Conservation (phyloP, 1,140 invertebrate genomes). For the Drosophila repleta region DNA sequence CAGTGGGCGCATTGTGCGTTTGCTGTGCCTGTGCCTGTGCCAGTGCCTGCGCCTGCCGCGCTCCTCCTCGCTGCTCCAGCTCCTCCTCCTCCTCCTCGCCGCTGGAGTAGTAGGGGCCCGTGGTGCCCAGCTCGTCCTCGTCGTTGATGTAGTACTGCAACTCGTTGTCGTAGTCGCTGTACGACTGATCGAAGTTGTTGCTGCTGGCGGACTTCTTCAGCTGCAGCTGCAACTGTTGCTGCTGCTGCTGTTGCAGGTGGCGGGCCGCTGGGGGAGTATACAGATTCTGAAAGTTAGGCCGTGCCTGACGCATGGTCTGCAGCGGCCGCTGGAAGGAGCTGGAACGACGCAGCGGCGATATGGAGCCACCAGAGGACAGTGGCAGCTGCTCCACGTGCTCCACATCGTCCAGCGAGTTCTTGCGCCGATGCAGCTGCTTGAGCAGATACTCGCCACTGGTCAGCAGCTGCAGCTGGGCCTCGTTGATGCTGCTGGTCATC, state of each 20-base stretch:
- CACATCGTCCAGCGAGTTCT: slow-evolving; percentile 85
- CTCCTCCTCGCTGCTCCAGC: slow-evolving; percentile 15
- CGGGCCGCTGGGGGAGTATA: slow-evolving; percentile 79
- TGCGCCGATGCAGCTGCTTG: slow-evolving; percentile 83
- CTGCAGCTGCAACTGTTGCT: slow-evolving; percentile 28
- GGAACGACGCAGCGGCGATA: slow-evolving; percentile 78
- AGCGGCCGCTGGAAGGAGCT: slow-evolving; percentile 73
- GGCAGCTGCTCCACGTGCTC: slow-evolving; percentile 37
- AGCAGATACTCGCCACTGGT: slow-evolving; percentile 78
- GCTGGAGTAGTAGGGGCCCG: slow-evolving; percentile 75
- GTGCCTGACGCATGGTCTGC: slow-evolving; percentile 60
- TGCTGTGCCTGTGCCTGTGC: slow-evolving; percentile 10
- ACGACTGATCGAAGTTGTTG: slow-evolving; percentile 79
- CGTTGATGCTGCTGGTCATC: slow-evolving; percentile 83
- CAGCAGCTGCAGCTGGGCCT: slow-evolving; percentile 74
- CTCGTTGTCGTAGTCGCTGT: slow-evolving; percentile 82
- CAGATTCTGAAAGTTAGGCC: slow-evolving; percentile 77
- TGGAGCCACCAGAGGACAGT: slow-evolving; percentile 38
- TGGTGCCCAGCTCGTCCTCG: slow-evolving; percentile 75
- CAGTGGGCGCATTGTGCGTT: slow-evolving; percentile 7
- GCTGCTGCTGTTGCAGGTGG: slow-evolving; percentile 55
- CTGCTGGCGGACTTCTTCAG: slow-evolving; percentile 82
- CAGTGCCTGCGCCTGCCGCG: neutral
- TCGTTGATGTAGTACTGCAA: slow-evolving; percentile 83
- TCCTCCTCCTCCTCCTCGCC: slow-evolving; percentile 69